Evolutionary conservation across 2,113 vertebrate species (phyloP).

Genomic region (Cervus canadensis): DNA sequence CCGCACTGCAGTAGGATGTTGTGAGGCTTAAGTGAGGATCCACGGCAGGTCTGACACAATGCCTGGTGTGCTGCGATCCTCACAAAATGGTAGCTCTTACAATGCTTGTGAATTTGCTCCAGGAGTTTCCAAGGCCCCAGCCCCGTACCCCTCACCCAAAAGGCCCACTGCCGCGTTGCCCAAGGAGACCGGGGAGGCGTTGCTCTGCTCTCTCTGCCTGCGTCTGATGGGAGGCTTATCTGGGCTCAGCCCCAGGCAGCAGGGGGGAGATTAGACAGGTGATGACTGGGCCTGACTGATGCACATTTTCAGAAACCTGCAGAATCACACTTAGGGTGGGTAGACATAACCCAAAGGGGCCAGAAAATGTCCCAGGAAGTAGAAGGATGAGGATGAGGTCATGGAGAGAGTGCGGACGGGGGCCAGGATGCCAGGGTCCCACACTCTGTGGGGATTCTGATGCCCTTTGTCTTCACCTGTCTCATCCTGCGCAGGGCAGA

Average conservation of each 20-base stretch:
- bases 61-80: not conserved
- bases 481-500: not conserved
- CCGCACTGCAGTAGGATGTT: accelerated
- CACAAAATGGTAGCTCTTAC: not conserved
- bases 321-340: not conserved
- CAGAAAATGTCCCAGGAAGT: not conserved
- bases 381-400: not conserved
- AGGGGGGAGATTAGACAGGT: not conserved
- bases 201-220: not conserved
- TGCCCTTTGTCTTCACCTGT: not conserved
- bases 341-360: not conserved
- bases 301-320: not conserved
- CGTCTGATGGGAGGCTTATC: not conserved
- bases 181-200: not conserved
- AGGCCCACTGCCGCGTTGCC: accelerated
- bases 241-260: not conserved
- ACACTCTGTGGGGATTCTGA: not conserved
- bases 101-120: not conserved
- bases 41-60: accelerated
- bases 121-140: not conserved
- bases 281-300: not conserved
- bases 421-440: not conserved
- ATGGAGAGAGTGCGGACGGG: accelerated
- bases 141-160: not conserved
- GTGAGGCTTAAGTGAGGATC: not conserved